Base-by-base conservation (phyloP, 2,113 vertebrate genomes). In the Balaeniceps rex region DNA sequence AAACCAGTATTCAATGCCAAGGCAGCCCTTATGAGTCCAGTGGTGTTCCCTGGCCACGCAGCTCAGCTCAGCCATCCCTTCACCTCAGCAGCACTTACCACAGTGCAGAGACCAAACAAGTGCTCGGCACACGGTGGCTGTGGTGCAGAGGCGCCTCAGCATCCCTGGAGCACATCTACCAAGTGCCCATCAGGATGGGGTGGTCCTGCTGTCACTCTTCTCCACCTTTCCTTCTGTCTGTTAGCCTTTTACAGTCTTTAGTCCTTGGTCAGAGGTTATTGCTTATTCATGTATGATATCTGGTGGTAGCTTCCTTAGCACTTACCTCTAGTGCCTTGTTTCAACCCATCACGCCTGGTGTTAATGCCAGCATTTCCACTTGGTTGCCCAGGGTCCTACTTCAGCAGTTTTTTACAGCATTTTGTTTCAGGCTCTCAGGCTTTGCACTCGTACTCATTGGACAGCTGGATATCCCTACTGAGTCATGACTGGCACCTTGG, bases 171-270 rank as follows among this genome's bases (percentile, higher is more conserved):
- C 28, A 65, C 10, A 33, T 33, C 40, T 86, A 74, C 36, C 28
- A 40, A 49, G 46, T 49, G 46, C 17, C 34, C 34, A 15, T 80
- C 78, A 80, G 84, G 66, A 52, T 47, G 34, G 19, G 10, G 19
- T 87, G 24, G 52, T 66, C 90, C 81, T 87, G 63, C 84, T 69
- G 89, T 79, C 87, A 49, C 15, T n/a, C 75, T 93, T 91, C 90
- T 89, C 91, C 94, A 80, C 90, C 93, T 60, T 94, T 77, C 94
- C 91, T 89, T 91, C 95, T 96, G 93, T 87, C 93, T 74, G 2
- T 57, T 57, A 79, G 40, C 78, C 31, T 90, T 87, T 76, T 72
- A 49, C 0, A 0, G 66, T 42, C 28, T 87, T 82, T 69, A 69
- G 34, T 72, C 28, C 12, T 69, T 90, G 52, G 61, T 83, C 95